A percentile compares a stretch with the other conserved stretches of the same genome.
Evolutionary conservation across 2,888 invertebrate genomes (phyloP).

Genomic region (Brachynemurus nebulosus): DNA sequence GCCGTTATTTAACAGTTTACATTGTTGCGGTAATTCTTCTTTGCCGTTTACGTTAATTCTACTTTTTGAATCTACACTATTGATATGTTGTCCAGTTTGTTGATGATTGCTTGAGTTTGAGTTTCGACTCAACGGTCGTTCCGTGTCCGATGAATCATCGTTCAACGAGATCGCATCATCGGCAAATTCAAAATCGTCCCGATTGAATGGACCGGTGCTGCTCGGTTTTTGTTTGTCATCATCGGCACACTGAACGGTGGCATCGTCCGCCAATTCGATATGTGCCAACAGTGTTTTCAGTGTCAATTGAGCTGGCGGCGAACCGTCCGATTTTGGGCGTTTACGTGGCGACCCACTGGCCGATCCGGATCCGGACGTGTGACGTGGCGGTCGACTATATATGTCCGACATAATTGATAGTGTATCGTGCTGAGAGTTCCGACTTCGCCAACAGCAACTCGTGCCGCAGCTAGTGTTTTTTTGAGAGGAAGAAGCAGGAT

Average conservation of each 20-base stretch:
- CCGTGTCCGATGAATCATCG: conserved; percentile 19
- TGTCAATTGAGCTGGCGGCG: conserved; percentile 21
- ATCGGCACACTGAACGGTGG: conserved; percentile 28
- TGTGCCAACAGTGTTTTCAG: conserved; percentile 25
- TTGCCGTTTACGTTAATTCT: conserved; percentile 50
- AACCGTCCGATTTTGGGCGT: conserved; percentile 8
- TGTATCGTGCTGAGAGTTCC: conserved; percentile 28
- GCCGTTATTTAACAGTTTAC: conserved; percentile 21
- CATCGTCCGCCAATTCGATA: conserved; percentile 40
- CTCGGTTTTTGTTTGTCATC: conserved; percentile 8
- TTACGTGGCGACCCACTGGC: background rate
- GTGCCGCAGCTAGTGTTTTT: conserved; percentile 29
- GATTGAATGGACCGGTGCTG: conserved; percentile 12
- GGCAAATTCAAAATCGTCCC: conserved; percentile 31
- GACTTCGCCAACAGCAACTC: conserved; percentile 27
- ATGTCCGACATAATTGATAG: conserved; percentile 41
- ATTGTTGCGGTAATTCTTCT: conserved; percentile 50
- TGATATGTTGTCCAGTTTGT: conserved; percentile 12
- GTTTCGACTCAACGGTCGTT: conserved; percentile 25
- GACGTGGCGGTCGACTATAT: conserved; percentile 35
- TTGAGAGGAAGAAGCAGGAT: conserved; percentile 32
- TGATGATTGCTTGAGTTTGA: conserved; percentile 27
- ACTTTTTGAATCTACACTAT: conserved; percentile 31
- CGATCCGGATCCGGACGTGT: conserved; percentile 6
- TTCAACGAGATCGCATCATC: conserved; percentile 32